Conservation (phyloP, 1,140 invertebrate genomes). For the Panulirus ornatus region DNA sequence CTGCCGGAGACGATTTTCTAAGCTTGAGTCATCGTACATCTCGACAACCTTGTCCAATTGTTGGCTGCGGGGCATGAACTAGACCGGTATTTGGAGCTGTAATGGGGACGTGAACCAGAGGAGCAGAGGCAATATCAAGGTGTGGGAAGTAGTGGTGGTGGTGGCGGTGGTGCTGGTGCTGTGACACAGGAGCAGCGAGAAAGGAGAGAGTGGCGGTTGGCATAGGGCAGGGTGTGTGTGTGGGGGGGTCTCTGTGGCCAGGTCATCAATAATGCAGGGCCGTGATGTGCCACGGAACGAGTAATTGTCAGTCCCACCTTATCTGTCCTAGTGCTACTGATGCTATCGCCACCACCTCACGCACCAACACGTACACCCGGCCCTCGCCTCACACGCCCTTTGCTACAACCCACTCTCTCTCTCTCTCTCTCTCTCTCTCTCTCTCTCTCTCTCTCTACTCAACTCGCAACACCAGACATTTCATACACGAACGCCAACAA, state of each 20-base stretch:
- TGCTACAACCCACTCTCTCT: background rate
- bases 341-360: background rate
- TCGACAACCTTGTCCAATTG: too few relatives aligned
- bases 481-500: background rate
- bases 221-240: background rate
- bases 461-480: background rate
- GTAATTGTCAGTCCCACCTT: background rate
- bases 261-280: slow-evolving; percentile 12
- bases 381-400: background rate
- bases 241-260: background rate
- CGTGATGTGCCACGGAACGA: background rate
- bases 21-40: too few relatives aligned
- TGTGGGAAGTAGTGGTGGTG: background rate
- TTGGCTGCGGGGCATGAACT: too few relatives aligned
- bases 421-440: background rate
- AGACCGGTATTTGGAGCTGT: too few relatives aligned
- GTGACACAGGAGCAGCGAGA: too few relatives aligned
- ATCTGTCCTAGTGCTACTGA: slow-evolving; percentile 6
- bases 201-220: background rate
- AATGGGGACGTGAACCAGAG: too few relatives aligned
- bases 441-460: slow-evolving; percentile 13
- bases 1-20: too few relatives aligned
- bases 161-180: background rate
- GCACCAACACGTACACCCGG: background rate
- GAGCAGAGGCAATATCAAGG: background rate